phyloP scores from a whole-genome alignment of 2,888 invertebrate species.

The Byasa hedistus region DNA sequence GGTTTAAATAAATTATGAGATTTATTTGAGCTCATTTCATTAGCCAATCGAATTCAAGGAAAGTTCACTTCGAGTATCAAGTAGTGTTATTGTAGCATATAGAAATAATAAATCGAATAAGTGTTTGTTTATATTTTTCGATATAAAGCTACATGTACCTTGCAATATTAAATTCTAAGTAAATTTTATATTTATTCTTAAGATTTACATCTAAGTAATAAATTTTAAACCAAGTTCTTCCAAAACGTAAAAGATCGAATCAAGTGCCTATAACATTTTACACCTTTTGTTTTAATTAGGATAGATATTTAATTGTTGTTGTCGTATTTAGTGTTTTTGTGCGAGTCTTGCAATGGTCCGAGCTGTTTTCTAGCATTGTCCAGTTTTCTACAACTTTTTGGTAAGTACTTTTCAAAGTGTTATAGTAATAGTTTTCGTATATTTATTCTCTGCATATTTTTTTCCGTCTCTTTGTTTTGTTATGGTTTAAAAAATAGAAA shows the following conservation, averaged over 20 bases:
- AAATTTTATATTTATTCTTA: slow-evolving; percentile 17
- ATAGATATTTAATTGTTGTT: slow-evolving; percentile 48
- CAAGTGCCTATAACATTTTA: slow-evolving; percentile 57
- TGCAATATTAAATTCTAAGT: slow-evolving; percentile 17
- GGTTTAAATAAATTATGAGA: too few relatives aligned
- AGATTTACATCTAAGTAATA: slow-evolving; percentile 10
- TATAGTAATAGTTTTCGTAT: neutral
- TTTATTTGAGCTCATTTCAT: slow-evolving; percentile 8
- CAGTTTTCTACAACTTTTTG: slow-evolving; percentile 67
- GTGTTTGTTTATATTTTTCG: slow-evolving; percentile 33
- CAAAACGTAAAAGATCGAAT: slow-evolving; percentile 48
- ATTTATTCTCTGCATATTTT: neutral
- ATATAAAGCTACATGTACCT: slow-evolving; percentile 10
- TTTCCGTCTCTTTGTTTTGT: too few relatives aligned
- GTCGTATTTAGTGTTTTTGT: slow-evolving; percentile 55
- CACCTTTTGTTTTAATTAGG: slow-evolving; percentile 49
- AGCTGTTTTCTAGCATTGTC: slow-evolving; percentile 78
- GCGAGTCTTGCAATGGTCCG: slow-evolving; percentile 69
- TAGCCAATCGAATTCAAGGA: slow-evolving; percentile 38
- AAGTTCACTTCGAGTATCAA: slow-evolving; percentile 33
- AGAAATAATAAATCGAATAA: slow-evolving; percentile 34
- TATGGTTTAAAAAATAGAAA: too few relatives aligned
- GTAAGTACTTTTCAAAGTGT: slow-evolving; percentile 49
- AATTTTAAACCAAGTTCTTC: slow-evolving; percentile 33
- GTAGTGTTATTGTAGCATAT: slow-evolving; percentile 13